Evolutionary conservation across 2,888 invertebrate species (phyloP), one percentile per base, ranked within the genome.

Genomic region (Nomada flava): DNA sequence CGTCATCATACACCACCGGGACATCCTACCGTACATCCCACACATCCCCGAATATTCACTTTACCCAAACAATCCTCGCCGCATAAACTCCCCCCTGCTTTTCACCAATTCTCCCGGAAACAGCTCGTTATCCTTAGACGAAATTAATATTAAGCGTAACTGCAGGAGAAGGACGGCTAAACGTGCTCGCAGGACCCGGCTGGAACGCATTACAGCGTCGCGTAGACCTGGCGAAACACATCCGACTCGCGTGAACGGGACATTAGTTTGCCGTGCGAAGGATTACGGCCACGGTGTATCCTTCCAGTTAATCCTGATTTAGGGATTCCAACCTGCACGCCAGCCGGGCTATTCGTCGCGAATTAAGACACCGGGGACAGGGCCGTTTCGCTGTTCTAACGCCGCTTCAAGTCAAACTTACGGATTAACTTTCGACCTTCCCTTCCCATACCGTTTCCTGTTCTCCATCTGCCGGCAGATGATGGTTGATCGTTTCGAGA

Each of bases 261-360:
- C 90, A 88, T 90, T 91, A 91, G 87, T 86, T 85, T 79, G 82
- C 83, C 67, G 73, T 44, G 76, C 79, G 74, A 88, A 90, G 91
- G 91, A 91, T 91, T 91, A 91, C 83, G 63, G 59, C 64, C 44
- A 50, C 63, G 68, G 59, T 69, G 67, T 79, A 57, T 77, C 74
- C 83, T 80, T 68, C 67, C 76, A 64, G 84, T 86, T 91, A 91
- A 91, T 89, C 90, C 91, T 90, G 90, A 91, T 91, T 91, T 91
- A 91, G 89, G 82, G 85, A 89, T 89, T 84, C 82, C 82, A 47
- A n/a, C 26, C 55, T 55, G 70, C 36, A 29, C 74, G 26, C 57
- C 75, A 52, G 20, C 26, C 47, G 50, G 62, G 62, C 82, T 71
- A 82, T 85, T 72, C 82, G 73, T 85, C 50, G 82, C 65, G 77